Evolutionary conservation across 2,888 invertebrate species (phyloP).

Genomic region (Coenonympha arcania): DNA sequence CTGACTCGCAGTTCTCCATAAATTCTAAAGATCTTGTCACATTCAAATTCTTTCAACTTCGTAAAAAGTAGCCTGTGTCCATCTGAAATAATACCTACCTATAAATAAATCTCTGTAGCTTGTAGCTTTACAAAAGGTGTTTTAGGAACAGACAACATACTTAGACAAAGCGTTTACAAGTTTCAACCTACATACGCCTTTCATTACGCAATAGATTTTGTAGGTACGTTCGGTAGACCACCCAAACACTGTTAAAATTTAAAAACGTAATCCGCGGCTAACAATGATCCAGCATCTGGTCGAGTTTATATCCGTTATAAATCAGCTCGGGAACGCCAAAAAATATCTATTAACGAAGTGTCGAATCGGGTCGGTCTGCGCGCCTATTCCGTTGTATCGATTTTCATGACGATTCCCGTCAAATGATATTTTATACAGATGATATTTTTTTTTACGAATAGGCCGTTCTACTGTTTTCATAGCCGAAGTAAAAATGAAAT

Average conservation of each 20-base stretch:
- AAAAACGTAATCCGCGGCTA: conserved; percentile 42
- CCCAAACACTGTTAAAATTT: conserved; percentile 43
- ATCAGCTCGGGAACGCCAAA: conserved; percentile 54
- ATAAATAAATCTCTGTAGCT: too few relatives aligned
- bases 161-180: too few relatives aligned
- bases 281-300: conserved; percentile 52
- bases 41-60: too few relatives aligned
- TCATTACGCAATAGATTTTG: not conserved
- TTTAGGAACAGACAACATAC: too few relatives aligned
- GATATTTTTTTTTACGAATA: not conserved
- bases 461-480: not conserved
- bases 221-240: conserved; percentile 42
- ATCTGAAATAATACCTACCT: too few relatives aligned
- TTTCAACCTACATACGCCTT: too few relatives aligned
- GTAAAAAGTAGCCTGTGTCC: too few relatives aligned
- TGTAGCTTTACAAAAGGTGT: too few relatives aligned
- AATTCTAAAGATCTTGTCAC: too few relatives aligned
- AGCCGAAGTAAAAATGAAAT: too few relatives aligned
- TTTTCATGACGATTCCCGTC: conserved; percentile 26
- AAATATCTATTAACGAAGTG: conserved; percentile 49
- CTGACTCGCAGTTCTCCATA: too few relatives aligned
- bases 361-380: conserved; percentile 50
- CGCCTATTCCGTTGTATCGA: conserved; percentile 36
- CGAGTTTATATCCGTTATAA: conserved; percentile 61
- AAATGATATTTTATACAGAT: too few relatives aligned